Conservation (phyloP, 2,113 vertebrate genomes). For the Nannospalax galili region DNA sequence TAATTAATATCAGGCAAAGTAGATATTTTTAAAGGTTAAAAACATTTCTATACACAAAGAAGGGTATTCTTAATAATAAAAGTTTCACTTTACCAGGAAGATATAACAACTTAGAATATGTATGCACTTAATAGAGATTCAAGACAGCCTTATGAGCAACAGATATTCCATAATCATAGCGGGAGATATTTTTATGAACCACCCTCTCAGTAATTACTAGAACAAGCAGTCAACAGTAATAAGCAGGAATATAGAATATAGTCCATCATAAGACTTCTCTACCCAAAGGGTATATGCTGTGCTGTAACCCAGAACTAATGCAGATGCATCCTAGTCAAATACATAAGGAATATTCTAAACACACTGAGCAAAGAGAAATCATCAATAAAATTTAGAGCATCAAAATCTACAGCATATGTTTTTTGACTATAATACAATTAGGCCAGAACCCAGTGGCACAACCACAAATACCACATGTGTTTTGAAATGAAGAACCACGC, state of each 20-base stretch:
- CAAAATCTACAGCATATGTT: neutral
- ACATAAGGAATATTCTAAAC: neutral
- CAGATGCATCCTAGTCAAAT: neutral
- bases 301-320: neutral
- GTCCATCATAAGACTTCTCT: neutral
- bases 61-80: constrained; percentile 32
- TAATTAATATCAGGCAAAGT: constrained; percentile 2
- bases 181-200: constrained; percentile 59
- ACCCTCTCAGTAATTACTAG: constrained; percentile 47
- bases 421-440: constrained; percentile 21
- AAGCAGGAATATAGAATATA: constrained; percentile 7
- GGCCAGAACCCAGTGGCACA: neutral
- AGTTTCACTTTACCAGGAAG: constrained; percentile 52
- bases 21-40: constrained; percentile 2
- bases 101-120: constrained; percentile 50
- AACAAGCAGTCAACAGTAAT: constrained; percentile 47
- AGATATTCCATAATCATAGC: constrained; percentile 13
- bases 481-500: constrained; percentile 34
- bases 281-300: neutral
- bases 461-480: neutral
- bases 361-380: neutral
- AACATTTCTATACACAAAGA: constrained; percentile 18
- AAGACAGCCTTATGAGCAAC: constrained; percentile 9
- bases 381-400: constrained; percentile 38
- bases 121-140: constrained; percentile 27